Conservation (phyloP, 2,888 invertebrate genomes). For the Spatulosminthurus flaviceps region DNA sequence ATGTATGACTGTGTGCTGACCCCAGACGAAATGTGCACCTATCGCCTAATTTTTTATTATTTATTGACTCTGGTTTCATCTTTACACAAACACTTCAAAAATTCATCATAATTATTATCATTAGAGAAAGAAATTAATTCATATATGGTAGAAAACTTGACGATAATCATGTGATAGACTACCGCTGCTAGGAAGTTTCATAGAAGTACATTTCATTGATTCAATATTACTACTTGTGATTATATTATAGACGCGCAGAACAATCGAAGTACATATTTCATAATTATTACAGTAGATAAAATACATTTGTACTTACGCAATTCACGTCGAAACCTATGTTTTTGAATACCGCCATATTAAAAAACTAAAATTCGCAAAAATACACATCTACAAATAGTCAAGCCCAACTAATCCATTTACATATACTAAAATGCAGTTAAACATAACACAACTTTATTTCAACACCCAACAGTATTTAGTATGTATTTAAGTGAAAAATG, state of each 20-base stretch:
- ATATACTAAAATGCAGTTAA: background rate
- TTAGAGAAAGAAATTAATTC: no score
- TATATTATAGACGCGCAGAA: background rate
- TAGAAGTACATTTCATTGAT: no score
- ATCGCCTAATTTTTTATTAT: no score
- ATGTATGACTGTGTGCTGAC: conserved; percentile 30
- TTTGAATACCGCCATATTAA: no score
- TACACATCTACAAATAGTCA: no score
- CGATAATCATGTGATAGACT: background rate
- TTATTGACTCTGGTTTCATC: no score
- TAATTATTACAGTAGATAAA: background rate
- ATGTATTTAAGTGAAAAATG: background rate
- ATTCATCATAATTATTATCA: no score
- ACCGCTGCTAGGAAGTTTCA: background rate
- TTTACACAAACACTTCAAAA: no score
- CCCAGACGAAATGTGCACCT: background rate
- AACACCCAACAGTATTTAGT: background rate
- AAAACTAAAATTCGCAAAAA: no score
- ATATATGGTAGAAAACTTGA: background rate
- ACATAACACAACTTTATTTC: conserved; percentile 12
- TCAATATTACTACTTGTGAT: no score
- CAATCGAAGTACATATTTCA: background rate
- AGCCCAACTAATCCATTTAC: background rate
- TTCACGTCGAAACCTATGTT: background rate
- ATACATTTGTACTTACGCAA: conserved; percentile 3